Percentiles rank a stretch among this genome's conserved stretches.
Evolutionary conservation across 2,113 vertebrate species (phyloP).

Genomic region (Ammodytes dubius): DNA sequence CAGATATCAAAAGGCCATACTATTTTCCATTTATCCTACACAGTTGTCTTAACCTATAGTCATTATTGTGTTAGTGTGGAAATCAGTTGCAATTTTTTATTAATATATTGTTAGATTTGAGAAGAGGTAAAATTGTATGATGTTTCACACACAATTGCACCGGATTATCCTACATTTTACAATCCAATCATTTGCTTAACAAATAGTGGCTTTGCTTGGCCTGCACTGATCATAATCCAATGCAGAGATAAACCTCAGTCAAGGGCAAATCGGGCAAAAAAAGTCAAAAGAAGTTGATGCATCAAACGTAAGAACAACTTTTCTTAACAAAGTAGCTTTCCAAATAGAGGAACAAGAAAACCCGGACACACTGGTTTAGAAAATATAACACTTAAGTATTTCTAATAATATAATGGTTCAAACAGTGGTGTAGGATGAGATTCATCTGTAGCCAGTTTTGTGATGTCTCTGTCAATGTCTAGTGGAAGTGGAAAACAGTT

Average conservation of each 20-base stretch:
- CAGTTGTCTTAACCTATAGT: not conserved
- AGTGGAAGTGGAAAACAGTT: slow-evolving; percentile 18
- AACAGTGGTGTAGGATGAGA: not conserved
- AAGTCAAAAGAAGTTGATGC: not conserved
- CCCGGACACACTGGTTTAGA: not conserved
- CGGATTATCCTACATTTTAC: too few species aligned
- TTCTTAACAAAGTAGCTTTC: not conserved
- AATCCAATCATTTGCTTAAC: too few species aligned
- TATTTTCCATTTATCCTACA: not conserved
- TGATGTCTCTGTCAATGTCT: slow-evolving; percentile 28
- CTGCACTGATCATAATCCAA: too few species aligned
- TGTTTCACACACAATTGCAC: too few species aligned
- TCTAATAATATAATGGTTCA: not conserved
- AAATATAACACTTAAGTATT: not conserved
- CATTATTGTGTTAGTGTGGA: too few species aligned
- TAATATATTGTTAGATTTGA: too few species aligned
- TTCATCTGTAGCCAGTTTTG: not conserved
- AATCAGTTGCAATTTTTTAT: too few species aligned
- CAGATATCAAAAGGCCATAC: not conserved
- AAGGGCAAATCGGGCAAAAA: too few species aligned
- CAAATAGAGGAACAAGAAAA: not conserved
- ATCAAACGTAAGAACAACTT: not conserved
- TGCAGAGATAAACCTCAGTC: too few species aligned
- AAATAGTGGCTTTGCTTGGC: too few species aligned
- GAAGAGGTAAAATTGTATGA: too few species aligned